Conservation (phyloP, 2,888 invertebrate species). For the Eucera pruinosa region DNA sequence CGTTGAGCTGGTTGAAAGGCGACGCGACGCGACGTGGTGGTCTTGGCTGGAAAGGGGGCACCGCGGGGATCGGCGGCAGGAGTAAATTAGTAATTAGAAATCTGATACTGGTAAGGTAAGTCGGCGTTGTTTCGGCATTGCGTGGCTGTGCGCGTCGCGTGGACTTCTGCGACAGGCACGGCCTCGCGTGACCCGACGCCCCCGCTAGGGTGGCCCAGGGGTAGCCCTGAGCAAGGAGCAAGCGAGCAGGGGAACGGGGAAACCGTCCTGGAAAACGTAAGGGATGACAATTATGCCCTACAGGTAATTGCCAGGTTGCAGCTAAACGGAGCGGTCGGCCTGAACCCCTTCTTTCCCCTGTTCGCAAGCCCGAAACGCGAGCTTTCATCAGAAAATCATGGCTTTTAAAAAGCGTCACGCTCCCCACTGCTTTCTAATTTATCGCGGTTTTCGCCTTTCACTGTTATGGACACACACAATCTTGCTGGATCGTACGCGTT, state of each 20-base stretch:
- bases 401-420: slow-evolving; percentile 79
- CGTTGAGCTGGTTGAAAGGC: slow-evolving; percentile 48
- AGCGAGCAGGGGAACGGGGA: slow-evolving; percentile 43
- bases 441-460: slow-evolving; percentile 44
- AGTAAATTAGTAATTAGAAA: slow-evolving; percentile 84
- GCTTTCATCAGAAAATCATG: slow-evolving; percentile 79
- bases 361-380: slow-evolving; percentile 66
- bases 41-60: slow-evolving; percentile 31
- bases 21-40: no score
- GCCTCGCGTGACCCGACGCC: slow-evolving; percentile 83
- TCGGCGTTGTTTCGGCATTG: slow-evolving; percentile 82
- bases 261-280: slow-evolving; percentile 76
- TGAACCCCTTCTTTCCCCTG: slow-evolving; percentile 62
- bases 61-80: slow-evolving; percentile 54
- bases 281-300: slow-evolving; percentile 84
- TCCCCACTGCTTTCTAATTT: slow-evolving; percentile 65
- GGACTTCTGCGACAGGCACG: slow-evolving; percentile 84
- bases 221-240: slow-evolving; percentile 55
- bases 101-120: slow-evolving; percentile 81
- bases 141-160: slow-evolving; percentile 82
- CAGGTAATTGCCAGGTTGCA: slow-evolving; percentile 82
- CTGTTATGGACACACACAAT: neutral
- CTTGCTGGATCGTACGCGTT: neutral
- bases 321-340: slow-evolving; percentile 80
- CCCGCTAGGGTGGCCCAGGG: slow-evolving; percentile 58